These are phyloP conservation scores for Harpalus rubripes DNA, from an alignment of 2,888 invertebrate species.

Conservation along the genomic window DNA sequence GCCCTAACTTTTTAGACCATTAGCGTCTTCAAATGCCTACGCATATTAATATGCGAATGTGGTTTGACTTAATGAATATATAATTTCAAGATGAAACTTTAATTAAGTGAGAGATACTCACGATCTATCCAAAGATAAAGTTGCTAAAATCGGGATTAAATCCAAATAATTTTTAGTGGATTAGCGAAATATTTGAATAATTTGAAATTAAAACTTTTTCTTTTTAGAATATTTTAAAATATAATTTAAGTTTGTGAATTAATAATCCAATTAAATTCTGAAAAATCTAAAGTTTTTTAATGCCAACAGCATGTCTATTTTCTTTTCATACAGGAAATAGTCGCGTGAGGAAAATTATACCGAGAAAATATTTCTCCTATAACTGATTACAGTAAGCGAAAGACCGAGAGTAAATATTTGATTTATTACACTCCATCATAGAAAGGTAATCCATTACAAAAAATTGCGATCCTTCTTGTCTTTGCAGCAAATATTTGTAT, in stretches of 20 bases:
- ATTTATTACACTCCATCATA: slow-evolving; percentile 53
- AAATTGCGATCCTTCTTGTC: background rate
- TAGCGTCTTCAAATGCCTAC: slow-evolving; percentile 30
- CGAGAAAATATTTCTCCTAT: slow-evolving; percentile 24
- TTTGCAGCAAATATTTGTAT: slow-evolving; percentile 17
- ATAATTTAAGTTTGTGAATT: background rate
- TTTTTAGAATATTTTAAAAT: background rate
- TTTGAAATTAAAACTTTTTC: background rate
- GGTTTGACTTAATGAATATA: background rate
- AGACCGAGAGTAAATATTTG: slow-evolving; percentile 34
- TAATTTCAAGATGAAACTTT: background rate
- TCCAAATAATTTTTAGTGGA: background rate
- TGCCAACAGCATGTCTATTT: slow-evolving; percentile 1
- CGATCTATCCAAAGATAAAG: background rate
- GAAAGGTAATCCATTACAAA: slow-evolving; percentile 44
- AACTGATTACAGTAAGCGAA: slow-evolving; percentile 26
- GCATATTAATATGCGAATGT: slow-evolving; percentile 25
- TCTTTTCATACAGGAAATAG: background rate
- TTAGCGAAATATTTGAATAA: background rate
- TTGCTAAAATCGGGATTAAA: background rate
- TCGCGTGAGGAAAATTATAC: slow-evolving; percentile 35
- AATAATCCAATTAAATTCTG: background rate
- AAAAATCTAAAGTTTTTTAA: background rate
- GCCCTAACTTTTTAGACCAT: slow-evolving; percentile 17
- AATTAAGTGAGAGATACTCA: background rate